Conservation (phyloP, 2,888 invertebrate genomes). For the Sturmia bella region DNA sequence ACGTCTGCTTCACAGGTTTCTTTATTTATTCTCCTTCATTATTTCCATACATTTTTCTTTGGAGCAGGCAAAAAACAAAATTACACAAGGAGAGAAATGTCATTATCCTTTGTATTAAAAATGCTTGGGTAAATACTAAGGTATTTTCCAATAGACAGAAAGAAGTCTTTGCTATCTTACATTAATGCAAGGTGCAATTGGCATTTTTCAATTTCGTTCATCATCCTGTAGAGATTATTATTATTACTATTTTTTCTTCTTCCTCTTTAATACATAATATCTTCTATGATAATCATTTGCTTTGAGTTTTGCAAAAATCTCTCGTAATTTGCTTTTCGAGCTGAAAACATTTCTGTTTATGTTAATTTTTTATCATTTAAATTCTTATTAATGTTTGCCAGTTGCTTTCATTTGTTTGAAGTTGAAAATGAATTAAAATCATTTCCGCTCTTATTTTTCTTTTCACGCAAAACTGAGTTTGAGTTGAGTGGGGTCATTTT, state of each 20-base stretch:
- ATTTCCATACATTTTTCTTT: slow-evolving; percentile 9
- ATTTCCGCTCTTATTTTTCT: slow-evolving; percentile 38
- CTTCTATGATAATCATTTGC: slow-evolving; percentile 52
- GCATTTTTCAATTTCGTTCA: slow-evolving; percentile 49
- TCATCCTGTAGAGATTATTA: slow-evolving; percentile 27
- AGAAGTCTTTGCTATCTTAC: slow-evolving; percentile 20
- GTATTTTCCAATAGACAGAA: slow-evolving; percentile 10
- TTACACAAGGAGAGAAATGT: slow-evolving; percentile 51
- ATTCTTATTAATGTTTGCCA: neutral
- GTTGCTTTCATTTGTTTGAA: neutral
- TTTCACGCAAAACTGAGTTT: neutral
- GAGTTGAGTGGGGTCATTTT: too few relatives aligned
- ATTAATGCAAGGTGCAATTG: slow-evolving; percentile 42
- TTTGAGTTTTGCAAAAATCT: slow-evolving; percentile 37
- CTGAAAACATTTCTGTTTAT: neutral
- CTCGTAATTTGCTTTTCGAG: slow-evolving; percentile 18
- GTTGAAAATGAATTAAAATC: slow-evolving; percentile 22
- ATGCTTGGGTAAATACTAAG: slow-evolving; percentile 44
- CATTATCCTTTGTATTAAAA: slow-evolving; percentile 57
- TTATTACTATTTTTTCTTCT: slow-evolving; percentile 4
- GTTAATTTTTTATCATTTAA: neutral
- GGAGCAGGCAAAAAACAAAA: slow-evolving; percentile 11
- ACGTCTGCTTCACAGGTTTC: slow-evolving; percentile 47
- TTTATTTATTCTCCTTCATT: slow-evolving; percentile 13
- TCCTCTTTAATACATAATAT: slow-evolving; percentile 19